Base-by-base conservation (phyloP, 2,888 invertebrate genomes). In the Thysanoteuthis rhombus region DNA sequence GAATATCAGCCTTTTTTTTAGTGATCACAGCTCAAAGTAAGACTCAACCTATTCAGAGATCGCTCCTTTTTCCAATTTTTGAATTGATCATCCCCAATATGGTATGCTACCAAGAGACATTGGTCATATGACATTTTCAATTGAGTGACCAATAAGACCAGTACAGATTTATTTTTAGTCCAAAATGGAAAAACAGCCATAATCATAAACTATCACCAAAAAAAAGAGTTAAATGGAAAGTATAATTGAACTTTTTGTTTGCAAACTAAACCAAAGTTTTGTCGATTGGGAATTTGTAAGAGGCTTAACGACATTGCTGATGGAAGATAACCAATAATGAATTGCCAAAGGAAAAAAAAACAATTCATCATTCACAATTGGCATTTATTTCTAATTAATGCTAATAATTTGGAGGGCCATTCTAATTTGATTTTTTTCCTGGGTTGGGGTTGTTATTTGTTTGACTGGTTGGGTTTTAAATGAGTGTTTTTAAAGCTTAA, bases 271-370 rank as follows among this genome's bases (percentile, higher is more conserved):
- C n/a, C n/a, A 75, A 75, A 75, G 75, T 75, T 75, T 75, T 10
- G n/a, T 75, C 75, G n/a, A 22, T 75, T 75, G 75, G 75, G 75
- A 75, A 75, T 75, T 75, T 75, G n/a, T 75, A 75, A n/a, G n/a
- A n/a, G n/a, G 75, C n/a, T n/a, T 75, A 75, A 75, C n/a, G 75
- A 75, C n/a, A 75, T 75, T 75, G n/a, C 75, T n/a, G n/a, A 75
- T 75, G n/a, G n/a, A 75, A 75, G n/a, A 75, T 75, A 75, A 75
- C 75, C n/a, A 2, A 75, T 75, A 75, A 75, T 75, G 75, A 75
- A 75, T 75, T 75, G 75, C 2, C n/a, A 75, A 75, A 58, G 0
- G 28, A 58, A 58, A 58, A 58, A n/a, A 75, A 75, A 75, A 75
- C 75, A 75, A 75, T 75, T 75, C 75, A 75, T 75, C 75, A 75